A percentile compares a stretch with the other conserved stretches of the same genome.
phyloP scores from a whole-genome alignment of 2,797 vertebrate species.

The Pipistrellus kuhlii region DNA sequence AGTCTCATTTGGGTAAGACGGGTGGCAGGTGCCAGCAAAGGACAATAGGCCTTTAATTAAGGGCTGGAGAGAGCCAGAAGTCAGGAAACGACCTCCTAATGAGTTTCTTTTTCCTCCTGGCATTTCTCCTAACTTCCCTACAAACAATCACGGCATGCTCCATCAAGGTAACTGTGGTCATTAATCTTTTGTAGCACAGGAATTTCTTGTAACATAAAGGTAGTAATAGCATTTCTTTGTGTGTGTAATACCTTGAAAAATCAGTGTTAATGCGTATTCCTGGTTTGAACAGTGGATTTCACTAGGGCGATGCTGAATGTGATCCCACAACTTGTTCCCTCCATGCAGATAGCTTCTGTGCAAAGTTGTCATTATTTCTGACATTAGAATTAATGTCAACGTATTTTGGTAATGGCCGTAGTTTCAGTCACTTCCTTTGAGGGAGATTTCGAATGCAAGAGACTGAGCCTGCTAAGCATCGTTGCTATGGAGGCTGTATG shows the following conservation, averaged over 20 bases:
- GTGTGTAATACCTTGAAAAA: slow-evolving; percentile 47
- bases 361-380: slow-evolving; percentile 61
- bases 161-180: not conserved
- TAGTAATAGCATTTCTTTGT: not conserved
- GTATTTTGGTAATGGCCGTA: slow-evolving; percentile 65
- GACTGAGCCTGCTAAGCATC: slow-evolving; percentile 76
- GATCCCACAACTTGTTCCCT: slow-evolving; percentile 51
- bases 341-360: slow-evolving; percentile 26
- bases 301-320: slow-evolving; percentile 67
- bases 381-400: slow-evolving; percentile 68
- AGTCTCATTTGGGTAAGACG: not conserved
- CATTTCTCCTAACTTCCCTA: slow-evolving; percentile 43
- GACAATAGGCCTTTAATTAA: slow-evolving; percentile 71
- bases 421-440: slow-evolving; percentile 82
- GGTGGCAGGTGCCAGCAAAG: slow-evolving; percentile 47
- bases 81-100: not conserved
- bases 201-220: slow-evolving; percentile 41
- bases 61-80: not conserved
- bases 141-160: not conserved
- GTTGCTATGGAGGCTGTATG: slow-evolving; percentile 83
- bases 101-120: slow-evolving; percentile 24
- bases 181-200: slow-evolving; percentile 28
- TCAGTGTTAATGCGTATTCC: not conserved
- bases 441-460: slow-evolving; percentile 78
- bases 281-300: slow-evolving; percentile 56